phyloP scores from a whole-genome alignment of 2,888 invertebrate genomes.

The Yponomeuta evonymella region DNA sequence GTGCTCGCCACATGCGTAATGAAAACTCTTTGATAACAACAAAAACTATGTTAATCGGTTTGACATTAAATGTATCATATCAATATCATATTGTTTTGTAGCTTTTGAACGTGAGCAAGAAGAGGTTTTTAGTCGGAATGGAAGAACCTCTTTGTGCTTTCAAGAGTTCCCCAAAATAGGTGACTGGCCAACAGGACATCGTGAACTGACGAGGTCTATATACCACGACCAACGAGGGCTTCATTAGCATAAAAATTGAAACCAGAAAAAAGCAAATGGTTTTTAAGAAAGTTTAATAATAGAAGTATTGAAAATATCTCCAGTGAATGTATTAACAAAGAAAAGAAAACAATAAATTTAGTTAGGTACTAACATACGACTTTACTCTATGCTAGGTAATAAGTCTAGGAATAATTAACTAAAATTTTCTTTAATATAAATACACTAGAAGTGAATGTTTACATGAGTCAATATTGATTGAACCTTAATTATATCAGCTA shows the following conservation, averaged over 20 bases:
- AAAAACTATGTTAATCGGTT: too few species aligned
- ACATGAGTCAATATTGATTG: constrained; percentile 49
- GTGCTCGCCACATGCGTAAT: too few species aligned
- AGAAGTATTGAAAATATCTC: constrained; percentile 75
- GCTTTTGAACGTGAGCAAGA: too few species aligned
- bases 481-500: constrained; percentile 47
- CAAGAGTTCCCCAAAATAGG: too few species aligned
- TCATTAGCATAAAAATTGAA: neutral
- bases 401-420: constrained; percentile 71
- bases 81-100: too few species aligned
- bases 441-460: constrained; percentile 68
- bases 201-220: too few species aligned
- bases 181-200: too few species aligned
- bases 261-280: constrained; percentile 30
- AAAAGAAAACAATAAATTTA: constrained; percentile 71
- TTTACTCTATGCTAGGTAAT: constrained; percentile 69
- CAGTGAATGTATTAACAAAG: constrained; percentile 70
- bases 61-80: too few species aligned
- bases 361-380: constrained; percentile 74
- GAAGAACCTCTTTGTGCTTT: too few species aligned
- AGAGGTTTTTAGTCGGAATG: too few species aligned
- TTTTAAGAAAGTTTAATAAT: constrained; percentile 74
- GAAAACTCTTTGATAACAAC: too few species aligned
- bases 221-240: too few species aligned
- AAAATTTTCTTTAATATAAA: constrained; percentile 70